phyloP scores from a whole-genome alignment of 2,113 vertebrate genomes.

The Lamprologus ornatipinnis region DNA sequence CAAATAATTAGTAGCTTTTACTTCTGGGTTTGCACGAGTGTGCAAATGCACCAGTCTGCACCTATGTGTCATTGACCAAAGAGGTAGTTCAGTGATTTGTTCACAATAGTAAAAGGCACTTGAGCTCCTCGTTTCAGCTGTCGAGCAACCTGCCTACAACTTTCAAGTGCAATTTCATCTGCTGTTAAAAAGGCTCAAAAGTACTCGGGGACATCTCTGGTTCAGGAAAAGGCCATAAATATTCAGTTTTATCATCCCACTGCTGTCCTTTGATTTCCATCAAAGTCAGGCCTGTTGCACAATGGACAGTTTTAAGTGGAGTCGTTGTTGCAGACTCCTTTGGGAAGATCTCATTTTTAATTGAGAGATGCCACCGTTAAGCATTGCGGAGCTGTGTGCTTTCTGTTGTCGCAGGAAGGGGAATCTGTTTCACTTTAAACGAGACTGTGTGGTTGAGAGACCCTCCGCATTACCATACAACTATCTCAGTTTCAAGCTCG shows the following conservation, averaged over 20 bases:
- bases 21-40: background rate
- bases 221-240: conserved; percentile 25
- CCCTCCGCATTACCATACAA: background rate
- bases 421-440: background rate
- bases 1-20: background rate
- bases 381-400: background rate
- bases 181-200: conserved; percentile 27
- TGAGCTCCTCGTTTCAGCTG: conserved; percentile 27
- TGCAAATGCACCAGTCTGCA: background rate
- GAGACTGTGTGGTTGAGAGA: background rate
- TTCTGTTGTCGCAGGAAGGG: background rate
- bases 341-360: background rate
- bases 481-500: background rate
- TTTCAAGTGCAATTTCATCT: conserved; percentile 54
- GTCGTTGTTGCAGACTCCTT: background rate
- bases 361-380: background rate
- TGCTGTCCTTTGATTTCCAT: conserved; percentile 30
- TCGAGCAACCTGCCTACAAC: conserved; percentile 42
- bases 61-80: background rate
- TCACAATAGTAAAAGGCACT: conserved; percentile 36
- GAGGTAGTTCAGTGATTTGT: conserved; percentile 36
- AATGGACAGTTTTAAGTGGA: conserved; percentile 9
- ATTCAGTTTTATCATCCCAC: conserved; percentile 48
- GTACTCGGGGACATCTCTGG: conserved; percentile 10
- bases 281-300: conserved; percentile 2